Percentiles rank a stretch among this genome's conserved stretches.
phyloP scores from a whole-genome alignment of 2,797 vertebrate genomes.

The Macrochelys suwanniensis region DNA sequence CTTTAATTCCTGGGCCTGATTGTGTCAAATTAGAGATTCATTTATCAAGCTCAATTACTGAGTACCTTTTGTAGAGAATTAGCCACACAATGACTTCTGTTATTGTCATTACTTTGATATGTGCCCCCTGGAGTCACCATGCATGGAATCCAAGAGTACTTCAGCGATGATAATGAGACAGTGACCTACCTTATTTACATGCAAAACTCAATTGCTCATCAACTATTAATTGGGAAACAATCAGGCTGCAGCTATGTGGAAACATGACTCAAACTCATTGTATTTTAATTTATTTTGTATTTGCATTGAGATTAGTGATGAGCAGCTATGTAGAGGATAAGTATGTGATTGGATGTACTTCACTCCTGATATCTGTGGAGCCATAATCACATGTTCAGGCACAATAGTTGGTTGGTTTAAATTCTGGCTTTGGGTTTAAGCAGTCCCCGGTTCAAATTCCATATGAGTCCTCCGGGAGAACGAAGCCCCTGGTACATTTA shows the following conservation, averaged over 20 bases:
- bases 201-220: background rate
- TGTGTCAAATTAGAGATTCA: background rate
- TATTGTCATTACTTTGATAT: background rate
- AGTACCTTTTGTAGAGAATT: background rate
- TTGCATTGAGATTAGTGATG: background rate
- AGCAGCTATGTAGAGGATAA: background rate
- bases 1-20: accelerated
- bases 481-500: background rate
- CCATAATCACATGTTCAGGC: background rate
- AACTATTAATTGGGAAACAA: background rate
- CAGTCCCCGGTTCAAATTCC: background rate
- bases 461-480: background rate
- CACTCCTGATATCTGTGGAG: background rate
- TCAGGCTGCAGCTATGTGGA: background rate
- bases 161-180: background rate
- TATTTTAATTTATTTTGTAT: background rate
- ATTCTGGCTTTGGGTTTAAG: background rate
- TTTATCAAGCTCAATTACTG: background rate
- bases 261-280: background rate
- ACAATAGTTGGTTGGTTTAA: background rate
- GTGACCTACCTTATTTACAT: background rate
- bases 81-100: accelerated
- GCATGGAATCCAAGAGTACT: background rate
- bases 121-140: constrained; percentile 24
- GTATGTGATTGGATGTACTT: background rate